Evolutionary conservation across 2,113 vertebrate species (phyloP), one percentile per base, ranked within the genome.

Genomic region (Melanerpes formicivorus): DNA sequence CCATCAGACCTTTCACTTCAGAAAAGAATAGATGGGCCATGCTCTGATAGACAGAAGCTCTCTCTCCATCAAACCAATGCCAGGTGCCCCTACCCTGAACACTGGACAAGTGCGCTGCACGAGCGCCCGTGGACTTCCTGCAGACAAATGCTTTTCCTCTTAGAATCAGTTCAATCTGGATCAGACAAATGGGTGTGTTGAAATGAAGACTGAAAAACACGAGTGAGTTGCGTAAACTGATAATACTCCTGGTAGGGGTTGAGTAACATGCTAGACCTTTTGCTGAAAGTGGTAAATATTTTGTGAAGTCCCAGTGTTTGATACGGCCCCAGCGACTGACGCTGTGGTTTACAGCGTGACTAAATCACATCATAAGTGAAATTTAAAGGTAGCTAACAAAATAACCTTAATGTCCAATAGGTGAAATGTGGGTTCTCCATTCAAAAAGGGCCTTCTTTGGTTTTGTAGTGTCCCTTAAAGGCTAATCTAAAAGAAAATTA

Each of bases 401-500:
- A 93, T 76, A 78, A 69, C 60, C 37, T 29, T 67, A 25, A 62
- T 46, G 76, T 62, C 62, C 78, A 75, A 87, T 1, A 21, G 29
- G 23, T 67, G 73, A 91, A 78, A 85, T 59, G 73, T 66, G 34
- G 63, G 44, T 63, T 93, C 46, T 4, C 50, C 40, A 4, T 72
- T 58, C 19, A 18, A 75, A 75, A 88, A 62, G 73, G 82, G 85
- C 44, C 50, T 86, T 96, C 87, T 77, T 91, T 25, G 69, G 70
- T 64, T 93, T 83, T 75, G 62, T 42, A 88, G 79, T 72, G 94
- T 90, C 94, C 87, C 59, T 93, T 75, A 83, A 93, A 91, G 58
- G 59, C 55, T 93, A 93, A 95, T 93, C 85, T 86, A 76, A 86
- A 91, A 87, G 87, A 93, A 95, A 95, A 96, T 83, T 60, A 84